These are phyloP conservation scores for Halisarca cf. caerulea DNA, from an alignment of 37 sponge, comb jelly and placozoan genomes.

Conservation along the genomic window DNA sequence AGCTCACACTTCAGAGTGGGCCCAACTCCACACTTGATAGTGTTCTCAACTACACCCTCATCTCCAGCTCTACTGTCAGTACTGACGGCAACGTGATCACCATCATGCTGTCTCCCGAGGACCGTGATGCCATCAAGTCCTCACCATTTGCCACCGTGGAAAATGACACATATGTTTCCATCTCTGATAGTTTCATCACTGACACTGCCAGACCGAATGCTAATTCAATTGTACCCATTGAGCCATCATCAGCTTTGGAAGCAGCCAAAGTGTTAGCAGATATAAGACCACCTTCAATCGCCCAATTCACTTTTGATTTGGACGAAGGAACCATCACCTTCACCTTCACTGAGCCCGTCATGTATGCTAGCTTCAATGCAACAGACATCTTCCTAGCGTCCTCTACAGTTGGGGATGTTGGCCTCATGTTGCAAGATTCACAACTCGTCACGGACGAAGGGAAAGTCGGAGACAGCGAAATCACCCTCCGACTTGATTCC, in stretches of 20 bases:
- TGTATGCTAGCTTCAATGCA: slow-evolving; percentile 39
- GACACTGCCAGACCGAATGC: slow-evolving; percentile 44
- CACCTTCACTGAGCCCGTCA: slow-evolving; percentile 72
- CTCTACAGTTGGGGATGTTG: neutral
- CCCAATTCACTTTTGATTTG: slow-evolving; percentile 44
- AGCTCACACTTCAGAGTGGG: neutral
- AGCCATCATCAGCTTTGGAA: neutral
- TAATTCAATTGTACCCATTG: slow-evolving; percentile 29
- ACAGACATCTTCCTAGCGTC: slow-evolving; percentile 39
- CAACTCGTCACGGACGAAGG: slow-evolving; percentile 9
- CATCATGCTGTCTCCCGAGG: slow-evolving; percentile 14
- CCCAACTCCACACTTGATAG: slow-evolving; percentile 21
- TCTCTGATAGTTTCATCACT: slow-evolving; percentile 13
- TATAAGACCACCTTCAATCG: slow-evolving; percentile 34
- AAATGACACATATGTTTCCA: slow-evolving; percentile 33
- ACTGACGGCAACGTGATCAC: slow-evolving; percentile 4
- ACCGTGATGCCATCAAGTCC: slow-evolving; percentile 41
- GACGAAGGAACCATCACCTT: slow-evolving; percentile 42
- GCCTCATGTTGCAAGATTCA: slow-evolving; percentile 43
- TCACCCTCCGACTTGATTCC: slow-evolving; percentile 44
- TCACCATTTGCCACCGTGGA: slow-evolving; percentile 8
- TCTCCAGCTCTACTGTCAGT: slow-evolving; percentile 34
- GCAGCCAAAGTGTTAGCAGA: slow-evolving; percentile 44
- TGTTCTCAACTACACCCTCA: slow-evolving; percentile 41
- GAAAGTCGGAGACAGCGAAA: slow-evolving; percentile 40